These are phyloP conservation scores for Bradypodion ventrale DNA, from an alignment of 2,797 vertebrate species.

Conservation along the genomic window DNA sequence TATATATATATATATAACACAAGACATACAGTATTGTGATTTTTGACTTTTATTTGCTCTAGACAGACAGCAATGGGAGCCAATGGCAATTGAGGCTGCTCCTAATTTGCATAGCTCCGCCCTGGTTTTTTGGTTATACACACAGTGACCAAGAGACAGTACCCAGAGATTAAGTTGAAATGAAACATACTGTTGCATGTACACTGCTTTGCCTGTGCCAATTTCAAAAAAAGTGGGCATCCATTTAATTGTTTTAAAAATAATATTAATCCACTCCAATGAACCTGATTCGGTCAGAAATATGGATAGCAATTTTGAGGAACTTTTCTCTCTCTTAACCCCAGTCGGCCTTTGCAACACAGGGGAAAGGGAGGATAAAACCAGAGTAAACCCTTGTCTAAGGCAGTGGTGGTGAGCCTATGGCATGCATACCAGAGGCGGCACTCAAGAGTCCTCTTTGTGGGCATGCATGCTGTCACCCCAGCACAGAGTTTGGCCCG, in stretches of 20 bases:
- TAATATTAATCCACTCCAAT: not conserved
- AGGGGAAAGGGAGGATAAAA: too few species aligned
- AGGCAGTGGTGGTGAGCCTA: too few species aligned
- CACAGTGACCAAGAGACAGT: not conserved
- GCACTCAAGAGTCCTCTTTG: too few species aligned
- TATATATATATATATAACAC: too few species aligned
- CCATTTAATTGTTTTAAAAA: not conserved
- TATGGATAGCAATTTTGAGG: too few species aligned
- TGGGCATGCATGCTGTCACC: too few species aligned
- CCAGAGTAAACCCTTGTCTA: too few species aligned
- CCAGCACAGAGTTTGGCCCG: too few species aligned
- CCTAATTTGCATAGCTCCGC: not conserved
- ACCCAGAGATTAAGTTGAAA: not conserved
- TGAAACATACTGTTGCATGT: too few species aligned
- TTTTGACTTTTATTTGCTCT: conserved; percentile 3
- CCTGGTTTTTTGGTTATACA: not conserved
- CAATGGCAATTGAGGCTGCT: not conserved
- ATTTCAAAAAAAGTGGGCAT: not conserved
- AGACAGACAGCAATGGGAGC: not conserved
- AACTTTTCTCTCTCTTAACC: too few species aligned
- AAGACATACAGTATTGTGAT: not conserved
- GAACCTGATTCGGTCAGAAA: not conserved
- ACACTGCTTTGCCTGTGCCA: not conserved
- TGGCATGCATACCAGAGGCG: too few species aligned
- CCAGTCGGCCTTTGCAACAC: too few species aligned